A percentile compares a stretch with the other conserved stretches of the same genome.
Evolutionary conservation across 2,797 vertebrate species (phyloP).

Genomic region (Cossypha dichroa): DNA sequence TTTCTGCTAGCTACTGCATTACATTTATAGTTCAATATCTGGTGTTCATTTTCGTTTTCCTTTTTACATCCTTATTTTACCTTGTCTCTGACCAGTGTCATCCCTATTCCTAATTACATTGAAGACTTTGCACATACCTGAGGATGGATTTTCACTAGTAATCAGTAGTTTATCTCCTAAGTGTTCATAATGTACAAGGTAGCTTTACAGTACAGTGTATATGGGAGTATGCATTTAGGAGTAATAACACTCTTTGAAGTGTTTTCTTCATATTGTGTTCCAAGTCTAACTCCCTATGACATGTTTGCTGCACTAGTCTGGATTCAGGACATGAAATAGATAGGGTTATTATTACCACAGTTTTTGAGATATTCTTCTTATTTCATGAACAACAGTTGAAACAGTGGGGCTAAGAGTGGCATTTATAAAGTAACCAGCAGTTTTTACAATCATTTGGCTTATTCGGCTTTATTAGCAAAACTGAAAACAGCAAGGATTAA

Average conservation of each 20-base stretch:
- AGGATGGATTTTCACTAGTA: background rate
- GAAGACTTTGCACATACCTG: background rate
- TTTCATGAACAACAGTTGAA: background rate
- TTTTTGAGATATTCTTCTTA: background rate
- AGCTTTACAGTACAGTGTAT: background rate
- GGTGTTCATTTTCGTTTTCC: background rate
- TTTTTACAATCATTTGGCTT: background rate
- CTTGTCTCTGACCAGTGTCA: background rate
- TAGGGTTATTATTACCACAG: background rate
- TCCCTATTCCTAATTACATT: background rate
- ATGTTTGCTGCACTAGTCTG: background rate
- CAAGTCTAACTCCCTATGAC: background rate
- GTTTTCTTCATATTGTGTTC: background rate
- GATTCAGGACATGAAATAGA: background rate
- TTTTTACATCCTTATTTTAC: background rate
- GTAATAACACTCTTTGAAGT: background rate
- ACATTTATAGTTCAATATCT: background rate
- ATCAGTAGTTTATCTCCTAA: background rate
- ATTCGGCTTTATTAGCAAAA: background rate
- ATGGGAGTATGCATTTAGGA: background rate
- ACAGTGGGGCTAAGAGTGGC: background rate
- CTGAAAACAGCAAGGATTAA: background rate
- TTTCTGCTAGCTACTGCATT: slow-evolving; percentile 3
- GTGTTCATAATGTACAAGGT: background rate
- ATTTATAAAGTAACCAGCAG: background rate